These are phyloP conservation scores for Dicycla oo DNA, from an alignment of 2,888 invertebrate genomes.

Conservation along the genomic window DNA sequence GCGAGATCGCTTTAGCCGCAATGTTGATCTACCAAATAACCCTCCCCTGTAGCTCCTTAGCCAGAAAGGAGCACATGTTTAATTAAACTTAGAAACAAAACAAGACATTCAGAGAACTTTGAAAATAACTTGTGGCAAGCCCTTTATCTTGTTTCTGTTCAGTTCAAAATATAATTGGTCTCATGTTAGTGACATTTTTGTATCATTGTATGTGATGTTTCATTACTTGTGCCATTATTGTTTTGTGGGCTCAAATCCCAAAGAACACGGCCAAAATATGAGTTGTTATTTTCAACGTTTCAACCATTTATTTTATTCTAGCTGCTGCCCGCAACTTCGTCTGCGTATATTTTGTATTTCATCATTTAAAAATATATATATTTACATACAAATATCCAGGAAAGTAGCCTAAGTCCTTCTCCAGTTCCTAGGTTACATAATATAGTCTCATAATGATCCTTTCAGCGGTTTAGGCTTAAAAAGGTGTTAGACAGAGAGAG, in stretches of 20 bases:
- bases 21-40: background rate
- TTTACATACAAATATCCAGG: background rate
- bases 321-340: too few relatives aligned
- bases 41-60: background rate
- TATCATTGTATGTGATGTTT: constrained; percentile 12
- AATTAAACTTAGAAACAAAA: constrained; percentile 2
- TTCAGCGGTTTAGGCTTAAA: too few relatives aligned
- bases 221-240: constrained; percentile 8
- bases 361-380: too few relatives aligned
- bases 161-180: constrained; percentile 39
- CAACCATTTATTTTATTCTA: background rate
- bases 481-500: too few relatives aligned
- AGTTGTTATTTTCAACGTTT: background rate
- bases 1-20: background rate
- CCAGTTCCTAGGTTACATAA: too few relatives aligned
- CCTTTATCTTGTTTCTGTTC: constrained; percentile 25
- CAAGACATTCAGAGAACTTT: constrained; percentile 10
- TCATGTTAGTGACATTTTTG: constrained; percentile 22
- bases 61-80: background rate
- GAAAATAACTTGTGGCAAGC: constrained; percentile 8
- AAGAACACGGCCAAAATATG: constrained; percentile 1
- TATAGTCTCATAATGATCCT: too few relatives aligned
- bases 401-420: too few relatives aligned
- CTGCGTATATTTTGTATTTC: background rate
- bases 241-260: background rate